These are phyloP conservation scores for Phyllotreta striolata DNA, from an alignment of 2,888 invertebrate species.

Conservation along the genomic window DNA sequence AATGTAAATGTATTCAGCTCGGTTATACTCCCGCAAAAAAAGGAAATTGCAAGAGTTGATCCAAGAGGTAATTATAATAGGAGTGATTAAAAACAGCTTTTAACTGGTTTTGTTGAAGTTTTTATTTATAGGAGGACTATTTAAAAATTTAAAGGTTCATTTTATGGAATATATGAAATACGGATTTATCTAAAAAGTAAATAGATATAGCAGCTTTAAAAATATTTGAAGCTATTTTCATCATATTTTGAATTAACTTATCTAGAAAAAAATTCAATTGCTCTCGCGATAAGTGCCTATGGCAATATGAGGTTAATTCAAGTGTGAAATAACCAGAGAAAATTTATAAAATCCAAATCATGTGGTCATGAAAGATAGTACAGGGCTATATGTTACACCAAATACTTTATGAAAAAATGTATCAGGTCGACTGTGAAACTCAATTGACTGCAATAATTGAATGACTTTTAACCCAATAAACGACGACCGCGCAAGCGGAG, in stretches of 20 bases:
- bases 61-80: too few relatives aligned
- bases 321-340: constrained; percentile 4
- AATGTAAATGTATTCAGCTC: constrained; percentile 17
- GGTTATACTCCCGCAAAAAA: neutral
- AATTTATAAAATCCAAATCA: constrained; percentile 7
- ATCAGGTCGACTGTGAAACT: constrained; percentile 23
- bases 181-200: too few relatives aligned
- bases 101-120: too few relatives aligned
- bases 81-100: too few relatives aligned
- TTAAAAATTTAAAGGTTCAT: too few relatives aligned
- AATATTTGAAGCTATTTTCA: too few relatives aligned
- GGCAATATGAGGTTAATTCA: neutral
- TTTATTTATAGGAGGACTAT: too few relatives aligned
- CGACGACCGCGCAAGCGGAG: too few relatives aligned
- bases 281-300: neutral
- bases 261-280: neutral
- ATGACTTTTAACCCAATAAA: constrained; percentile 1
- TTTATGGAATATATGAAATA: too few relatives aligned
- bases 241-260: too few relatives aligned
- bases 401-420: constrained; percentile 10
- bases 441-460: constrained; percentile 28
- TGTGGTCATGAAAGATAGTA: constrained; percentile 21
- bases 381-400: constrained; percentile 1
- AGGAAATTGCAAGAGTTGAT: neutral
- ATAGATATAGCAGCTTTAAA: too few relatives aligned